Percentiles rank a stretch among this genome's conserved stretches.
Evolutionary conservation across 2,888 invertebrate genomes (phyloP).

Genomic region (Drosophila tanythrix): DNA sequence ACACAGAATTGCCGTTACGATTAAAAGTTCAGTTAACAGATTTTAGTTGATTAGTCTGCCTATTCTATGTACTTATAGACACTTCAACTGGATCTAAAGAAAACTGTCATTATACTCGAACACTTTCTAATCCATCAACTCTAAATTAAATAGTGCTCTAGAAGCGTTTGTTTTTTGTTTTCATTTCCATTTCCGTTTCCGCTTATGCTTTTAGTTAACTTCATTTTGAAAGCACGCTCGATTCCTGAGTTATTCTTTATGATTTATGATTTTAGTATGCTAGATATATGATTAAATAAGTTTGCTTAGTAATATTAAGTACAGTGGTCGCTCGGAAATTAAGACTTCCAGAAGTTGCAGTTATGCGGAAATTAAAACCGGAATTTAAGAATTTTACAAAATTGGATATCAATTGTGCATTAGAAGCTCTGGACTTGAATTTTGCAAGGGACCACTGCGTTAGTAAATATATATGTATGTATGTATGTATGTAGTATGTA

Average conservation of each 20-base stretch:
- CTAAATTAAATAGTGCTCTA: slow-evolving; percentile 14
- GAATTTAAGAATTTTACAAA: background rate
- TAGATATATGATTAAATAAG: slow-evolving; percentile 11
- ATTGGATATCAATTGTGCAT: background rate
- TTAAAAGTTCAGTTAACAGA: slow-evolving; percentile 17
- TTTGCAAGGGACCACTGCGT: background rate
- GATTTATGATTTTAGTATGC: slow-evolving; percentile 17
- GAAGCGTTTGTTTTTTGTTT: slow-evolving; percentile 24
- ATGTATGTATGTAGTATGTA: background rate
- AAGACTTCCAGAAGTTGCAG: background rate
- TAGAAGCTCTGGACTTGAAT: background rate
- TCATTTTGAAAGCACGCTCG: slow-evolving; percentile 53
- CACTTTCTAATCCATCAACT: slow-evolving; percentile 35
- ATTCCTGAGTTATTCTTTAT: slow-evolving; percentile 21
- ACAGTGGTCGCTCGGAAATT: background rate
- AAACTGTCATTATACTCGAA: slow-evolving; percentile 48
- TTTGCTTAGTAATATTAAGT: slow-evolving; percentile 5
- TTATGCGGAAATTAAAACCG: background rate
- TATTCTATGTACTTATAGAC: slow-evolving; percentile 32
- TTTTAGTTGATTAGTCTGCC: slow-evolving; percentile 39
- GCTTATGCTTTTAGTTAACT: slow-evolving; percentile 45
- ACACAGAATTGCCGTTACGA: slow-evolving; percentile 24
- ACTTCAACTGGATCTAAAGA: slow-evolving; percentile 34
- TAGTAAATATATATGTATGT: background rate
- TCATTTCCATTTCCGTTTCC: slow-evolving; percentile 42